A percentile compares a stretch with the other conserved stretches of the same genome.
phyloP scores from a whole-genome alignment of 1,140 invertebrate genomes.

The Pogonus chalceus region DNA sequence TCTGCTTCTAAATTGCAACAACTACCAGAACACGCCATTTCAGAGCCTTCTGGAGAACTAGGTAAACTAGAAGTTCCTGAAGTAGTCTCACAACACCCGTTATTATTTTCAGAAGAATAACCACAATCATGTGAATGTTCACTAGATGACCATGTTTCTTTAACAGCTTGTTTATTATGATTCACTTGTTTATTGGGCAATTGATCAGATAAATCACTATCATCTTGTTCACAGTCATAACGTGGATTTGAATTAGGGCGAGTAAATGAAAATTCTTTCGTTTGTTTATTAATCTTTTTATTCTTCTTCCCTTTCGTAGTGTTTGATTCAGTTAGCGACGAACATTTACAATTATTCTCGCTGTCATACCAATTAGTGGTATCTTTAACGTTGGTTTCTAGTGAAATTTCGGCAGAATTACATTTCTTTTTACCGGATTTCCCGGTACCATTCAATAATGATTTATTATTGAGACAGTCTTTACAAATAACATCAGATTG shows the following conservation, averaged over 20 bases:
- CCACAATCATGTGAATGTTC: constrained; percentile 74
- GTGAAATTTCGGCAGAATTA: background rate
- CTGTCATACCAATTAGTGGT: too few species aligned
- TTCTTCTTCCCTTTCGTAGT: background rate
- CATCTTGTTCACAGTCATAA: constrained; percentile 12
- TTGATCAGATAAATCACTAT: background rate
- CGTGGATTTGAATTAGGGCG: too few species aligned
- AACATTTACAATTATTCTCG: background rate
- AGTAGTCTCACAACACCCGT: constrained; percentile 51
- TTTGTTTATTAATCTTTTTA: too few species aligned
- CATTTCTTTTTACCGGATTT: background rate
- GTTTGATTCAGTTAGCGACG: too few species aligned
- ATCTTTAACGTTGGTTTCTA: too few species aligned
- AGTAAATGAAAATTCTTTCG: too few species aligned
- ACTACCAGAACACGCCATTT: constrained; percentile 72
- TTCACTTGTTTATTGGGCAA: background rate
- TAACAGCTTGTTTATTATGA: background rate
- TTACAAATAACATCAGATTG: background rate
- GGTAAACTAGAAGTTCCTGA: constrained; percentile 57
- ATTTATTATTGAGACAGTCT: background rate
- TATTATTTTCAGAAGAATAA: constrained; percentile 69
- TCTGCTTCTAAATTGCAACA: constrained; percentile 67
- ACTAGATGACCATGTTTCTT: constrained; percentile 46
- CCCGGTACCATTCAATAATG: background rate
- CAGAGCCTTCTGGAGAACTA: constrained; percentile 72